Evolutionary conservation across 2,113 vertebrate species (phyloP), one percentile per base, ranked within the genome.

Genomic region (Phoxinus phoxinus): DNA sequence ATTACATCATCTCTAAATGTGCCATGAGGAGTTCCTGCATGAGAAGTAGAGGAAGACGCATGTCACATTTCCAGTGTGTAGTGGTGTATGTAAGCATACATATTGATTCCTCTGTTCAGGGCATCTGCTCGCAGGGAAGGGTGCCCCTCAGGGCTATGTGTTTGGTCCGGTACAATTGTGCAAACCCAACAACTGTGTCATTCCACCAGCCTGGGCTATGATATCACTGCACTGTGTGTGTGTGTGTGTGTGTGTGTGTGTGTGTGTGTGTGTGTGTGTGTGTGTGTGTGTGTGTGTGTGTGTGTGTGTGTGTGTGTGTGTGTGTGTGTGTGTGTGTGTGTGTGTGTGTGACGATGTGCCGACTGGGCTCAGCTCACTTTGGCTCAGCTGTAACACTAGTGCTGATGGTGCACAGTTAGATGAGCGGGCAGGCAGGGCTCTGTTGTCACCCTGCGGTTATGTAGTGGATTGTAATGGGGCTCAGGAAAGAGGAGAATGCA

Each of bases 361-460:
- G 67, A 27, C 13, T 74, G 27, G 80, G 63, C 61, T 69, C 37
- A 82, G 80, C 63, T 69, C 61, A 82, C 80, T 69, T 69, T 82
- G 27, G 80, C 80, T 82, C 81, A 83, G 67, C 81, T 83, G 81
- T 83, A 83, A 72, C 8, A 72, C 67, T 72, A 83, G 21, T 83
- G 81, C 81, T 83, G 81, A 83, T 83, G 81, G 73, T 83, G 81
- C 81, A 83, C 81, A 73, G 81, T 73, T 72, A 67, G 85, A 81
- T 86, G 63, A 86, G 83, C 51, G 69, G 86, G 76, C 41, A 69
- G 81, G 81, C 51, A 74, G 59, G 86, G 88, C 79, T 89, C 81
- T 87, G 81, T 86, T 56, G 78, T 84, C 71, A 77, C 83, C 74
- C 85, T 86, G 87, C 56, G 89, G 89, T 86, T 25, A 69, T 85